phyloP scores from a whole-genome alignment of 2,797 vertebrate genomes.

The Dipus sagitta region DNA sequence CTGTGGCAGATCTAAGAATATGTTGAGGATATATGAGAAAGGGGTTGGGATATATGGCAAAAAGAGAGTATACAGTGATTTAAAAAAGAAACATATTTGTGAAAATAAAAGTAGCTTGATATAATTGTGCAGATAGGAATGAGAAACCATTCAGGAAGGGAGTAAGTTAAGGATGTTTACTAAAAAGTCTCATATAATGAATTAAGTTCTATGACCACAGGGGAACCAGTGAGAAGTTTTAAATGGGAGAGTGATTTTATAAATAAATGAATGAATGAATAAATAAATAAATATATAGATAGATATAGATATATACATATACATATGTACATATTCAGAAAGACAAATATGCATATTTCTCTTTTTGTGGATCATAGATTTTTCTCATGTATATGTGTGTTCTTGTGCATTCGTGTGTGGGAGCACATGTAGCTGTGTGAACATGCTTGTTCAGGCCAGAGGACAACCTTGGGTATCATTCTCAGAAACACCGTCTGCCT shows the following conservation, averaged over 20 bases:
- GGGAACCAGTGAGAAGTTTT: neutral
- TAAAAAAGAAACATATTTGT: neutral
- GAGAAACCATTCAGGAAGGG: neutral
- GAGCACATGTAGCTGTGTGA: too few relatives aligned
- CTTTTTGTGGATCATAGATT: too few relatives aligned
- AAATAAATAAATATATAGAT: too few relatives aligned
- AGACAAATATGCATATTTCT: too few relatives aligned
- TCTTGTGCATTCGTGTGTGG: too few relatives aligned
- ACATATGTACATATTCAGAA: too few relatives aligned
- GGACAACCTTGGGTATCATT: too few relatives aligned
- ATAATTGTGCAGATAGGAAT: neutral
- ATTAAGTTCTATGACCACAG: neutral
- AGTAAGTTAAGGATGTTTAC: neutral
- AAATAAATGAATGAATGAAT: too few relatives aligned
- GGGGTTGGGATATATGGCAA: neutral
- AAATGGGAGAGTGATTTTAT: neutral
- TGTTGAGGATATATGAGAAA: neutral
- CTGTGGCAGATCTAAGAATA: neutral
- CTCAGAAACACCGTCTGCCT: too few relatives aligned
- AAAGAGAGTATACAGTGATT: neutral
- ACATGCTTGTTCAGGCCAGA: too few relatives aligned
- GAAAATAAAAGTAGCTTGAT: constrained; percentile 3
- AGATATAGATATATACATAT: too few relatives aligned
- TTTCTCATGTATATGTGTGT: too few relatives aligned
- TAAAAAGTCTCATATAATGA: neutral